These are phyloP conservation scores for Panzeria rudis DNA, from an alignment of 2,888 invertebrate genomes.

Conservation along the genomic window DNA sequence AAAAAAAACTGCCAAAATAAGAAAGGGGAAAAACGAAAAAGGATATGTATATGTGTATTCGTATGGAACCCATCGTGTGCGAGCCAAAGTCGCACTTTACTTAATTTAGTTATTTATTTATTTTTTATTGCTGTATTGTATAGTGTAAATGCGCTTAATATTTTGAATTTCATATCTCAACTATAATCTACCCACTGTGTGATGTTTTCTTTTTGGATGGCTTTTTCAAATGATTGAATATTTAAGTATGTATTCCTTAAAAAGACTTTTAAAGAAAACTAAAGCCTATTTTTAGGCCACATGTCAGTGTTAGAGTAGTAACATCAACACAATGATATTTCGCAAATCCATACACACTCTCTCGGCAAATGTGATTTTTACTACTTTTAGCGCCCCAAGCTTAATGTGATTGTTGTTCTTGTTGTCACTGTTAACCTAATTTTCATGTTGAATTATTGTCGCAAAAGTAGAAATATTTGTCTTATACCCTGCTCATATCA, in stretches of 20 bases:
- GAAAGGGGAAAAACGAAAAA: too few relatives aligned
- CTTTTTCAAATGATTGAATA: conserved; percentile 1
- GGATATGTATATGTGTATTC: too few relatives aligned
- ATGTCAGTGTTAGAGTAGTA: conserved; percentile 35
- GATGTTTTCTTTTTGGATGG: not conserved
- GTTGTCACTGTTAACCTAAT: conserved; percentile 72
- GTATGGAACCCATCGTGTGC: too few relatives aligned
- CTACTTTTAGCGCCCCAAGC: conserved; percentile 55
- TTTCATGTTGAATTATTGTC: conserved; percentile 73
- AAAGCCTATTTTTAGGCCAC: conserved; percentile 42
- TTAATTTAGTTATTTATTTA: too few relatives aligned
- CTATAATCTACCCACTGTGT: not conserved
- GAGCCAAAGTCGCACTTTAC: too few relatives aligned
- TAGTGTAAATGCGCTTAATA: too few relatives aligned
- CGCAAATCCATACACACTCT: not conserved
- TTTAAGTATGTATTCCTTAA: not conserved
- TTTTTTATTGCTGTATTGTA: too few relatives aligned
- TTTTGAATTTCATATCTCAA: not conserved
- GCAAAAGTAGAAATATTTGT: conserved; percentile 57
- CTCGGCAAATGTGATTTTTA: conserved; percentile 40
- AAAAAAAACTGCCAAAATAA: too few relatives aligned
- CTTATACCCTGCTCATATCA: conserved; percentile 1
- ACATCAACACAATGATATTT: not conserved
- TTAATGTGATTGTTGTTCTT: conserved; percentile 56
- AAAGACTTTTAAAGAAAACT: conserved; percentile 19